Percentiles rank a stretch among this genome's conserved stretches.
phyloP scores from a whole-genome alignment of 1,140 invertebrate genomes.

The Amyelois transitella region DNA sequence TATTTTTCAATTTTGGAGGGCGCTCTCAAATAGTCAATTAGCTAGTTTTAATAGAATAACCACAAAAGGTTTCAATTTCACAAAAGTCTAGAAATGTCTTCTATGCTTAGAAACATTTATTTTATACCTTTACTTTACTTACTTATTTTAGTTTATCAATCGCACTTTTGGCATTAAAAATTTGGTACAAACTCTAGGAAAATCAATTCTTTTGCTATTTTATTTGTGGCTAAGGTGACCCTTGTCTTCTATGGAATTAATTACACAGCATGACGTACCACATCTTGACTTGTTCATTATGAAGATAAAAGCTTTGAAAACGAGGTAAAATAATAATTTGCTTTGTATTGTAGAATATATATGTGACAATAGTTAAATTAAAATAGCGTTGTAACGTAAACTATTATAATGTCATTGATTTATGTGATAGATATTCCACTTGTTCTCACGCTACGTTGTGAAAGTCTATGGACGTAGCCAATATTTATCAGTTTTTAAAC shows the following conservation, averaged over 20 bases:
- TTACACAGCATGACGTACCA: conserved; percentile 1
- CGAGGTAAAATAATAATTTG: neutral
- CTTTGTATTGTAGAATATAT: neutral
- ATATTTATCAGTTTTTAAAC: too few species aligned
- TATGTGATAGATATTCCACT: neutral
- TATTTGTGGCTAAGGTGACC: neutral
- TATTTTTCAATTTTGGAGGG: too few species aligned
- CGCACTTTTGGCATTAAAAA: too few species aligned
- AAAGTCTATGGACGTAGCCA: neutral
- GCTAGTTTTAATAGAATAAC: too few species aligned
- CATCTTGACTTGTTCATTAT: conserved; percentile 2
- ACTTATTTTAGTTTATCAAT: too few species aligned
- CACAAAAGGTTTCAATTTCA: too few species aligned
- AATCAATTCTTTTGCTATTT: too few species aligned
- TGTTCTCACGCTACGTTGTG: neutral
- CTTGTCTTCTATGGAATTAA: neutral
- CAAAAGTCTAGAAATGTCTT: too few species aligned
- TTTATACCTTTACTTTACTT: too few species aligned
- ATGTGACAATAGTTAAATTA: neutral
- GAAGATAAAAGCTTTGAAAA: neutral
- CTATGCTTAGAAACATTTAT: too few species aligned
- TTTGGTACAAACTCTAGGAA: too few species aligned
- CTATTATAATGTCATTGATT: neutral
- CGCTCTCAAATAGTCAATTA: too few species aligned
- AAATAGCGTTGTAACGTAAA: conserved; percentile 1